Percentiles rank a stretch among this genome's conserved stretches.
Conservation (phyloP, 2,888 invertebrate genomes). For the Diarsia rubi region DNA sequence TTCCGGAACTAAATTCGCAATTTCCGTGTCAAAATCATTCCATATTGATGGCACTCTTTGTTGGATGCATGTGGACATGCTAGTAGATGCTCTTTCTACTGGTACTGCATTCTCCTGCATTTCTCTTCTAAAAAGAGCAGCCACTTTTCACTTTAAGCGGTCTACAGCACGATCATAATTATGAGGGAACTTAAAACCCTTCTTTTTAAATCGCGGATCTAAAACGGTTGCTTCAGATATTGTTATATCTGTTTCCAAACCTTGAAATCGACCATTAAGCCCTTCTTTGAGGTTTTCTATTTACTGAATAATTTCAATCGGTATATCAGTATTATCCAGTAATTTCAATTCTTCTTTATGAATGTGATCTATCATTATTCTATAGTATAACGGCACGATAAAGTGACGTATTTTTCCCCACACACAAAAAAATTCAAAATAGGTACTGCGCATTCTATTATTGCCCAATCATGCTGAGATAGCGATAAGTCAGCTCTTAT, state of each 20-base stretch:
- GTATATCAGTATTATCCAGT: constrained; percentile 3
- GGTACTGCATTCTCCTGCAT: background rate
- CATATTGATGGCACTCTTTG: background rate
- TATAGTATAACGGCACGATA: too few relatives aligned
- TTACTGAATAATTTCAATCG: background rate
- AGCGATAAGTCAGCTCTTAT: too few relatives aligned
- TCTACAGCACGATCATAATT: constrained; percentile 10
- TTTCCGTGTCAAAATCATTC: constrained; percentile 4
- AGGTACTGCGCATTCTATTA: too few relatives aligned
- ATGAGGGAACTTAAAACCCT: constrained; percentile 11
- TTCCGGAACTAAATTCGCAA: background rate
- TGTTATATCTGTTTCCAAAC: constrained; percentile 1
- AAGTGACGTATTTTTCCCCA: too few relatives aligned
- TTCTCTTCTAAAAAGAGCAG: background rate
- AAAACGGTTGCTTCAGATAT: constrained; percentile 8
- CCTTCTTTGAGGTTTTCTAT: constrained; percentile 1
- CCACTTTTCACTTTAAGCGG: background rate
- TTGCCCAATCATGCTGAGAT: too few relatives aligned
- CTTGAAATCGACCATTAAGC: constrained; percentile 9
- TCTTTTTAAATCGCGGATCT: constrained; percentile 9
- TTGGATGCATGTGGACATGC: background rate
- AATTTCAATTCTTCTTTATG: background rate
- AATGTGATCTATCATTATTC: too few relatives aligned
- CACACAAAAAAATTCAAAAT: too few relatives aligned
- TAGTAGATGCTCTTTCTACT: background rate